These are phyloP conservation scores for Prietella phreatophila DNA, from an alignment of 2,113 vertebrate species.

Conservation along the genomic window DNA sequence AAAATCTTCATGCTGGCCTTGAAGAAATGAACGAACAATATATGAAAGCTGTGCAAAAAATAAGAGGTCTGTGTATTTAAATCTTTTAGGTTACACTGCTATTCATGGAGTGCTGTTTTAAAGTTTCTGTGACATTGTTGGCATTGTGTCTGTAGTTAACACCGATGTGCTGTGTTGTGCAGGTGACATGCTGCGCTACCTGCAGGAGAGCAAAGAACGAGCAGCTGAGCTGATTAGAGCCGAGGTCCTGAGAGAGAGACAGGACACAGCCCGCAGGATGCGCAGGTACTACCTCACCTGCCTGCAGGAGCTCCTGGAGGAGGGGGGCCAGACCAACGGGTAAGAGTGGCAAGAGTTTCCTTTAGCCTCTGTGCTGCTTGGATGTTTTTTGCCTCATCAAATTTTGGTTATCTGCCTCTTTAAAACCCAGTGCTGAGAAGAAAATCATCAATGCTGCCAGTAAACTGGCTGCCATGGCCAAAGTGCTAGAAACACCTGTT, in stretches of 20 bases:
- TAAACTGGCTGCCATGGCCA: constrained; percentile 90
- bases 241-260: constrained; percentile 85
- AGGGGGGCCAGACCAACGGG: constrained; percentile 80
- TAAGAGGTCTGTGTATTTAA: constrained; percentile 75
- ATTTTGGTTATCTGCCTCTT: background rate
- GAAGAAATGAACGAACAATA: constrained; percentile 92
- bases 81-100: background rate
- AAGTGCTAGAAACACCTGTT: constrained; percentile 84
- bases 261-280: constrained; percentile 88
- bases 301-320: constrained; percentile 88
- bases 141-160: background rate
- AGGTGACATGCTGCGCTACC: constrained; percentile 92
- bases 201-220: constrained; percentile 87
- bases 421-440: constrained; percentile 82
- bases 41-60: constrained; percentile 85
- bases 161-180: background rate
- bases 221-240: constrained; percentile 84
- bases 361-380: background rate
- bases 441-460: constrained; percentile 92
- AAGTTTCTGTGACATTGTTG: background rate
- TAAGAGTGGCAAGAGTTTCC: constrained; percentile 49
- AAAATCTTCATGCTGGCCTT: constrained; percentile 74
- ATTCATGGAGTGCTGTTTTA: background rate
- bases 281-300: constrained; percentile 88
- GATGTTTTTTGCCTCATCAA: background rate